Evolutionary conservation across 2,797 vertebrate genomes (phyloP).

Genomic region (Vespertilio murinus): DNA sequence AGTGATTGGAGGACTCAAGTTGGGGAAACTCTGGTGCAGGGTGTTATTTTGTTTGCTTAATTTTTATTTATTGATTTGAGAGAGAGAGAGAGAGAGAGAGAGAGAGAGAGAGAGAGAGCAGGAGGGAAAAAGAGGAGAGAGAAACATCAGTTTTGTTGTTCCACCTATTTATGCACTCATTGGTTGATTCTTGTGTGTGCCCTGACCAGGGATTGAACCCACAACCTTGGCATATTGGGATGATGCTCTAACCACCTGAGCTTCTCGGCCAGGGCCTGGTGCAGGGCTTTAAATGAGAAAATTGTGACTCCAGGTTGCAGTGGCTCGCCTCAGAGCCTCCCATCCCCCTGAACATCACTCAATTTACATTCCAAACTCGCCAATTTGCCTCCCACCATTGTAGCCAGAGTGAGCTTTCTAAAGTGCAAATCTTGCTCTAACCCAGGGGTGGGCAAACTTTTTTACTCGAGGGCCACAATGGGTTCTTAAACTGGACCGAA

Average conservation of each 20-base stretch:
- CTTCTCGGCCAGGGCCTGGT: background rate
- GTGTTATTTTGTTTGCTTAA: background rate
- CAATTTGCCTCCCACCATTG: background rate
- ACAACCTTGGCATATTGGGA: background rate
- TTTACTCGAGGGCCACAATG: too few species aligned
- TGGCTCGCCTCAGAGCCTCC: background rate
- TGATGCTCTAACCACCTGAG: background rate
- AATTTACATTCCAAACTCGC: background rate
- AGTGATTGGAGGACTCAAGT: background rate
- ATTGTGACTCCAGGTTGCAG: background rate
- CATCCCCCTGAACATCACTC: background rate
- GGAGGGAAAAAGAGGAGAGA: background rate
- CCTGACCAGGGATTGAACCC: background rate
- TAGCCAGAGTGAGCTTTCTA: background rate
- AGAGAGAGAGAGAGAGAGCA: background rate
- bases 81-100: too few species aligned
- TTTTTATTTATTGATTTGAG: background rate
- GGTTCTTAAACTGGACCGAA: too few species aligned
- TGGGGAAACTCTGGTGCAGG: background rate
- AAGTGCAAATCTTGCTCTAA: background rate
- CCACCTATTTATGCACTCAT: background rate
- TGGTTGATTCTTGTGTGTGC: background rate
- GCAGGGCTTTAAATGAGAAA: background rate
- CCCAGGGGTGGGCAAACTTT: too few species aligned
- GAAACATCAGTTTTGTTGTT: background rate